phyloP scores from a whole-genome alignment of 2,888 invertebrate genomes.

The Acanthosepion pharaonis region DNA sequence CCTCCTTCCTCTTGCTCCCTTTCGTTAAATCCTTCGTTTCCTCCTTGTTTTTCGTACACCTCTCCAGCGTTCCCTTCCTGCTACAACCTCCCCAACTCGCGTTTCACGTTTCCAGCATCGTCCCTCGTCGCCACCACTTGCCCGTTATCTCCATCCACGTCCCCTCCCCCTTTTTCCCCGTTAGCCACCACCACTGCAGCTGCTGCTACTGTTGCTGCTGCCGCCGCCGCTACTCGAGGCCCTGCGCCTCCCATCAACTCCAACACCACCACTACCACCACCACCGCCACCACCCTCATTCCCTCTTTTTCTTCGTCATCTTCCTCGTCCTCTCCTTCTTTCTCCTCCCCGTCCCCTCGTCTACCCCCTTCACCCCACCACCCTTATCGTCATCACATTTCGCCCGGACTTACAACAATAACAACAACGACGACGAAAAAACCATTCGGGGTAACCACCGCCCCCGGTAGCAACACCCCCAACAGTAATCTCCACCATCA shows the following conservation, averaged over 20 bases:
- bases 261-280: background rate
- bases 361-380: background rate
- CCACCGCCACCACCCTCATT: background rate
- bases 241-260: background rate
- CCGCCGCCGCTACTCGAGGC: background rate
- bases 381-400: background rate
- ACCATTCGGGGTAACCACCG: slow-evolving; percentile 33
- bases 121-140: background rate
- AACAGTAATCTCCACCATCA: background rate
- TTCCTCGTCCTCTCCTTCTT: background rate
- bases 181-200: background rate
- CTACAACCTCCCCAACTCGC: background rate
- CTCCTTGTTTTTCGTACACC: background rate
- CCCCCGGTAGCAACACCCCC: background rate
- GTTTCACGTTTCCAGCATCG: background rate
- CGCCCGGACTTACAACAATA: background rate
- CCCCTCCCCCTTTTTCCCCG: background rate
- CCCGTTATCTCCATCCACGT: background rate
- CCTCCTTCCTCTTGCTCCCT: background rate
- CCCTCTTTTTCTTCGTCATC: background rate
- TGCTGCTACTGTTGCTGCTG: background rate
- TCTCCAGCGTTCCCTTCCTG: background rate
- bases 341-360: background rate
- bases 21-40: background rate
- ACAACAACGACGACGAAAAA: background rate